Evolutionary conservation across 1,140 invertebrate genomes (phyloP).

Genomic region (Eueides isabella): DNA sequence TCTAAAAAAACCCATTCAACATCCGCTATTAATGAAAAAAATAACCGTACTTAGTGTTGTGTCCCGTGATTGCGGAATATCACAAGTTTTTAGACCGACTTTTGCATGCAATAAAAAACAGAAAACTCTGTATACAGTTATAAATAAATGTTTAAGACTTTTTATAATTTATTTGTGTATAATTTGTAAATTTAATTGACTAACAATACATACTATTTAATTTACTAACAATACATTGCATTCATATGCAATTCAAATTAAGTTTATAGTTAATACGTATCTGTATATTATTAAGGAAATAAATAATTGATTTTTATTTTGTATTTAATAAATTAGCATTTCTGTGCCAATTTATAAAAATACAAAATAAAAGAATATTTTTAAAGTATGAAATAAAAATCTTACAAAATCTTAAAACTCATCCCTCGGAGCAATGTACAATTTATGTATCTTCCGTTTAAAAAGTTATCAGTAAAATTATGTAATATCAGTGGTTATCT

Average conservation of each 20-base stretch:
- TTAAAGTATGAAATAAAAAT: too few species aligned
- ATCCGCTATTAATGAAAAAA: slow-evolving; percentile 49
- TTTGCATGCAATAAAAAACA: neutral
- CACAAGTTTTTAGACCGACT: slow-evolving; percentile 19
- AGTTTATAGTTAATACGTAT: too few species aligned
- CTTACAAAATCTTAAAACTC: slow-evolving; percentile 25
- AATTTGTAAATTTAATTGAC: neutral
- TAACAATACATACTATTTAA: neutral
- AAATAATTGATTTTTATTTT: neutral
- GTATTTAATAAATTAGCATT: neutral
- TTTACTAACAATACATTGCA: neutral
- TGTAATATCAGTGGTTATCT: slow-evolving; percentile 55
- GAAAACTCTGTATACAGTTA: neutral
- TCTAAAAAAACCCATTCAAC: slow-evolving; percentile 50
- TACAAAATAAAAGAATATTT: too few species aligned
- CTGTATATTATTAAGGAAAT: neutral
- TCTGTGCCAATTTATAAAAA: too few species aligned
- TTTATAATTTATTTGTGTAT: neutral
- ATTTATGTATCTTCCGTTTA: slow-evolving; percentile 37
- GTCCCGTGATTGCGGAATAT: slow-evolving; percentile 33
- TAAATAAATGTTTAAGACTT: neutral
- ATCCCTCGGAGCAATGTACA: slow-evolving; percentile 25
- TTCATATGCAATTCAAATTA: too few species aligned
- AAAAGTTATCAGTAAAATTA: slow-evolving; percentile 43
- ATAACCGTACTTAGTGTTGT: slow-evolving; percentile 42